Conservation (phyloP, 2,888 invertebrate species). For the Busseola fusca region DNA sequence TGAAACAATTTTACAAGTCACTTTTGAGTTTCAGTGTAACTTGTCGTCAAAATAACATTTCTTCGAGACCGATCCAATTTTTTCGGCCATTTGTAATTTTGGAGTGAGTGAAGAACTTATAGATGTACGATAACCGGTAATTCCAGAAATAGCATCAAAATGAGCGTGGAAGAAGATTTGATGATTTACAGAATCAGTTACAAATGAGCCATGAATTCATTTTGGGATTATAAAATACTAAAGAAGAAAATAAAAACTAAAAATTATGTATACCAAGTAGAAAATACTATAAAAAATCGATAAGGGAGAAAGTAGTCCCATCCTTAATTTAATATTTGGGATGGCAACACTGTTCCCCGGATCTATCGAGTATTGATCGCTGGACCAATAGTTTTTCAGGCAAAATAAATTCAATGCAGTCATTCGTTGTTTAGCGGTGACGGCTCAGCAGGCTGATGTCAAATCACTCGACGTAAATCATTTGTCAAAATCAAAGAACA, state of each 20-base stretch:
- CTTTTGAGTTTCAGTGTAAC: slow-evolving; percentile 39
- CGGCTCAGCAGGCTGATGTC: slow-evolving; percentile 74
- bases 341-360: slow-evolving; percentile 21
- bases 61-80: slow-evolving; percentile 57
- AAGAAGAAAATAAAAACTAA: not conserved
- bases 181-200: not conserved
- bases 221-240: not conserved
- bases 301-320: not conserved
- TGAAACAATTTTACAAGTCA: slow-evolving; percentile 26
- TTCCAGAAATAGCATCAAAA: not conserved
- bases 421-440: slow-evolving; percentile 72
- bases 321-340: slow-evolving; percentile 10
- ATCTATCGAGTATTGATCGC: slow-evolving; percentile 77
- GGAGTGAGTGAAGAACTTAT: slow-evolving; percentile 4
- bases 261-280: not conserved
- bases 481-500: slow-evolving; percentile 71
- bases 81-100: slow-evolving; percentile 71
- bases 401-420: slow-evolving; percentile 78
- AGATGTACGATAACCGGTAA: slow-evolving; percentile 30
- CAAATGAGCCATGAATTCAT: not conserved
- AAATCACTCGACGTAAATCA: slow-evolving; percentile 82
- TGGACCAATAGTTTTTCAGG: slow-evolving; percentile 69
- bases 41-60: slow-evolving; percentile 56
- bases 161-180: not conserved
- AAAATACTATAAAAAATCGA: not conserved